Conservation (phyloP, 2,888 invertebrate species). For the Nomada fucata region DNA sequence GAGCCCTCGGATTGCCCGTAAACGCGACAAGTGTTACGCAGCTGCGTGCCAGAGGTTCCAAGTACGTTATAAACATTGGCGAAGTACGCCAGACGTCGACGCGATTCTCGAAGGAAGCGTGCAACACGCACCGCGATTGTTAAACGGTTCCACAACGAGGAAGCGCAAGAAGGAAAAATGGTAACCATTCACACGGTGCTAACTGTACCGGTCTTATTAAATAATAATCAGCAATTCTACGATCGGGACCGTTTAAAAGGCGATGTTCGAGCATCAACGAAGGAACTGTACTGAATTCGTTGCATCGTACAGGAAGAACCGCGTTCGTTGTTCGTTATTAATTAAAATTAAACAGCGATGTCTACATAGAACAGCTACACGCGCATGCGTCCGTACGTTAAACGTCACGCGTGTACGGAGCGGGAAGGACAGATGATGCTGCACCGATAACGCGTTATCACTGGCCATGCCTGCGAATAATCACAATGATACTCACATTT, state of each 20-base stretch:
- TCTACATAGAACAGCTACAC: background rate
- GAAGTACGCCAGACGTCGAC: constrained; percentile 20
- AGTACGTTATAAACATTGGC: constrained; percentile 39
- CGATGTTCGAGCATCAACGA: no score
- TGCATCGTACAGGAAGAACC: background rate
- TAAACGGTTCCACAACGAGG: constrained; percentile 48
- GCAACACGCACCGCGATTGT: constrained; percentile 40
- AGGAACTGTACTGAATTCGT: background rate
- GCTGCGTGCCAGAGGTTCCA: constrained; percentile 58
- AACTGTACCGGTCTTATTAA: constrained; percentile 48
- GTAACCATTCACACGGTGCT: constrained; percentile 54
- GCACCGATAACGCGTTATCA: constrained; percentile 29
- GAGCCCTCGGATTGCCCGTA: constrained; percentile 31
- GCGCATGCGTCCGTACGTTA: background rate
- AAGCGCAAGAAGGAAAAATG: constrained; percentile 36
- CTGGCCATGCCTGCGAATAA: background rate
- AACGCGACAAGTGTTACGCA: constrained; percentile 49
- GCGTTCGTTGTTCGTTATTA: background rate
- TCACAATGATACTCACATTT: constrained; percentile 56
- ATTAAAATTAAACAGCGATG: background rate
- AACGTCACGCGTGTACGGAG: constrained; percentile 15
- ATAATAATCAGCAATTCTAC: constrained; percentile 44
- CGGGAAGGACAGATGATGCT: constrained; percentile 1
- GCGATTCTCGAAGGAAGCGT: constrained; percentile 5
- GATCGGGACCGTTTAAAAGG: background rate